These are phyloP conservation scores for Cettia cetti DNA, from an alignment of 2,113 vertebrate species.

Conservation along the genomic window DNA sequence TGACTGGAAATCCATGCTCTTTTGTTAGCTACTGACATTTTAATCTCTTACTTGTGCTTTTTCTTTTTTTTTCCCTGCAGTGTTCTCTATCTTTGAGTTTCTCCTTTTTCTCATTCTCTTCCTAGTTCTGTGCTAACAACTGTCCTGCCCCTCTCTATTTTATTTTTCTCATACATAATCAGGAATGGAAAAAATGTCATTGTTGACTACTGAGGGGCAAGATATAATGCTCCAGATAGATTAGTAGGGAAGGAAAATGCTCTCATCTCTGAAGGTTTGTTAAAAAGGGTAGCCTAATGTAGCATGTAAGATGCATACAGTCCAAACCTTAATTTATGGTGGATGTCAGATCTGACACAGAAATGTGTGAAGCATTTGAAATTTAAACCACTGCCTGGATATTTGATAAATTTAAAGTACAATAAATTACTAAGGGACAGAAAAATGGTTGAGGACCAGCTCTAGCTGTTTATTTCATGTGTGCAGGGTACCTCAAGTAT, in stretches of 20 bases:
- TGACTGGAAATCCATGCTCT: not conserved
- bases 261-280: not conserved
- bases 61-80: not conserved
- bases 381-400: not conserved
- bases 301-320: not conserved
- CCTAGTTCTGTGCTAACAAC: not conserved
- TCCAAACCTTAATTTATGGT: not conserved
- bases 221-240: not conserved
- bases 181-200: not conserved
- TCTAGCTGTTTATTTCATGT: not conserved
- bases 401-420: not conserved
- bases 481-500: not conserved
- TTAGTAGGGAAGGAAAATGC: not conserved
- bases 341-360: not conserved
- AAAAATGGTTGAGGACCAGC: not conserved
- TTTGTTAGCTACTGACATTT: not conserved
- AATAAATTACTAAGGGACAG: not conserved
- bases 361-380: not conserved
- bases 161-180: not conserved
- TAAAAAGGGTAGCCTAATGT: not conserved
- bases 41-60: not conserved
- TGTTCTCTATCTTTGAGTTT: not conserved
- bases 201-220: not conserved
- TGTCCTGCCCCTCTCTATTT: not conserved
- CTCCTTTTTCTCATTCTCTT: not conserved